These are phyloP conservation scores for Geococcyx californianus DNA, from an alignment of 2,113 vertebrate species.

Conservation along the genomic window DNA sequence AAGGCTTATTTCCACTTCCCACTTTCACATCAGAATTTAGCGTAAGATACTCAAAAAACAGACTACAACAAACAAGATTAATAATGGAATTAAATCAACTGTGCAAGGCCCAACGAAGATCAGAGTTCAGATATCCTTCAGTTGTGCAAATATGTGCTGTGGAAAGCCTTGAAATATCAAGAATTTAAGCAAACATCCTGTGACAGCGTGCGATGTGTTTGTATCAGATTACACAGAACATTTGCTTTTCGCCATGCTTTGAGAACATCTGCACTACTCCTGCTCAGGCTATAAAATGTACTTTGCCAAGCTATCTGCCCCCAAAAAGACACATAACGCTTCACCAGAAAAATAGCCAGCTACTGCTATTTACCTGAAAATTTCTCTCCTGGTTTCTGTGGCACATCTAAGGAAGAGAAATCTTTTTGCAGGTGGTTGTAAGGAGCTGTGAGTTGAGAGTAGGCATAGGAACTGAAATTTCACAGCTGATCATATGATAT, in stretches of 20 bases:
- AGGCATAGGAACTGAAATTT: not conserved
- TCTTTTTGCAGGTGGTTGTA: not conserved
- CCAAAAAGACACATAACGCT: not conserved
- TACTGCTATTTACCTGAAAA: not conserved
- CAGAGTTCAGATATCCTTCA: not conserved
- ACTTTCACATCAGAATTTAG: not conserved
- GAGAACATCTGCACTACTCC: not conserved
- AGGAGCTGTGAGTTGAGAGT: not conserved
- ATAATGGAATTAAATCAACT: not conserved
- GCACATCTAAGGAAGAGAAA: not conserved
- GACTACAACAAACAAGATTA: not conserved
- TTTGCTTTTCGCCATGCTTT: constrained; percentile 18
- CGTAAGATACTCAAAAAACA: not conserved
- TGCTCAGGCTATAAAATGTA: not conserved
- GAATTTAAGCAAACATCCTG: constrained; percentile 13
- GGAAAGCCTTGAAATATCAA: constrained; percentile 1
- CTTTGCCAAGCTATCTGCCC: not conserved
- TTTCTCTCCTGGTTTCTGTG: not conserved
- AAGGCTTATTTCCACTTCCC: not conserved
- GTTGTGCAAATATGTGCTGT: not conserved
- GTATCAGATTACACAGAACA: not conserved
- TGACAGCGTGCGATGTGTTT: not conserved
- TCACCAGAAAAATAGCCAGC: not conserved
- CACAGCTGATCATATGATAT: not conserved
- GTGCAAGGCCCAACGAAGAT: not conserved